Evolutionary conservation across 2,888 invertebrate species (phyloP).

Genomic region (Meandrusa payeni): DNA sequence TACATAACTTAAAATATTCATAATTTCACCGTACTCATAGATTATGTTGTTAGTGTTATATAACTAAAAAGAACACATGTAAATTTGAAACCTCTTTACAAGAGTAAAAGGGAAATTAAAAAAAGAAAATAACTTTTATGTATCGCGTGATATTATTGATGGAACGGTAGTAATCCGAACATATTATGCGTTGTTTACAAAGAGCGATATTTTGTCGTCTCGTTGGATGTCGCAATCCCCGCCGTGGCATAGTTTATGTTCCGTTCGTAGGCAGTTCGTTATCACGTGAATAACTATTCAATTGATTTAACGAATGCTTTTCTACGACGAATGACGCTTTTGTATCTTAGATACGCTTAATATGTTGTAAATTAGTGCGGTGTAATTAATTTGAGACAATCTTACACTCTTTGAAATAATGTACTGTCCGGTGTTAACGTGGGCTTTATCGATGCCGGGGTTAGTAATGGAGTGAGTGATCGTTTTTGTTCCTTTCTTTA

Average conservation of each 20-base stretch:
- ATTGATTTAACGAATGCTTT: conserved; percentile 53
- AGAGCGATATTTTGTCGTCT: conserved; percentile 36
- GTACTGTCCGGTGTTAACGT: conserved; percentile 6
- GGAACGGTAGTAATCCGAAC: not conserved
- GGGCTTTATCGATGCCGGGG: conserved; percentile 12
- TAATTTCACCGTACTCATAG: too few species aligned
- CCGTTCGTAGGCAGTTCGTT: conserved; percentile 44
- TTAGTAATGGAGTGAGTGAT: conserved; percentile 13
- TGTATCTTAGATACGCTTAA: conserved; percentile 47
- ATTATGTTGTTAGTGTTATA: too few species aligned
- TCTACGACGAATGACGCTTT: conserved; percentile 7
- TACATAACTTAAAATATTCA: too few species aligned
- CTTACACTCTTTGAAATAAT: conserved; percentile 18
- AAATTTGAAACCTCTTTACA: too few species aligned
- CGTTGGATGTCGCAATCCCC: conserved; percentile 32
- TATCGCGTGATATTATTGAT: conserved; percentile 4
- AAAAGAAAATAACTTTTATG: too few species aligned
- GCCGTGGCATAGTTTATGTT: conserved; percentile 37
- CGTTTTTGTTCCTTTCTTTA: too few species aligned
- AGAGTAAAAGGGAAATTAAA: too few species aligned
- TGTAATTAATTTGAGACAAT: conserved; percentile 48
- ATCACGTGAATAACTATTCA: conserved; percentile 54
- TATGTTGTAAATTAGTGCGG: conserved; percentile 44
- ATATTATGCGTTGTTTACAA: conserved; percentile 3
- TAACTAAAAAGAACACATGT: too few species aligned